Evolutionary conservation across 2,888 invertebrate genomes (phyloP).

Genomic region (Drosophila parthenogenetica): DNA sequence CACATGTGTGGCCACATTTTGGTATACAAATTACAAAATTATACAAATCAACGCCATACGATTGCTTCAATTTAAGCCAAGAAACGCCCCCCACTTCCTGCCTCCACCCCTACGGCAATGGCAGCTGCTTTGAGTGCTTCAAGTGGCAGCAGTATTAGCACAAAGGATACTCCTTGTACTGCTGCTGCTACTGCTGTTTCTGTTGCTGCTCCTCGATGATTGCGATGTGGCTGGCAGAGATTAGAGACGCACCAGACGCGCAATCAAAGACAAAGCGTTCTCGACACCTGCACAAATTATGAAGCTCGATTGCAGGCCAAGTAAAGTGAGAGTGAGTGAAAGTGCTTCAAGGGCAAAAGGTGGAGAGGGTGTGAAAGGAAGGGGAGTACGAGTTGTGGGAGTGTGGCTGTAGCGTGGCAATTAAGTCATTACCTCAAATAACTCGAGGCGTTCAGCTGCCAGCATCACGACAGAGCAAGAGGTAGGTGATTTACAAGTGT

Average conservation of each 20-base stretch:
- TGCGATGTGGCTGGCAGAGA: constrained; percentile 72
- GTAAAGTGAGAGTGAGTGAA: constrained; percentile 23
- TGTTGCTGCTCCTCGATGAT: constrained; percentile 27
- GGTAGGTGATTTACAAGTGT: constrained; percentile 77
- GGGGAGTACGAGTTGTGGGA: background rate
- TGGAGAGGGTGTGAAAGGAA: background rate
- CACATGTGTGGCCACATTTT: constrained; percentile 77
- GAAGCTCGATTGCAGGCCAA: constrained; percentile 56
- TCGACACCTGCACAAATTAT: constrained; percentile 80
- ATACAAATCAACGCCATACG: constrained; percentile 80
- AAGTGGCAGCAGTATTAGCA: constrained; percentile 52
- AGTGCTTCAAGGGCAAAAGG: background rate
- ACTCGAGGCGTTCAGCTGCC: constrained; percentile 52
- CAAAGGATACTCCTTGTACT: constrained; percentile 37
- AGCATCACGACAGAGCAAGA: background rate
- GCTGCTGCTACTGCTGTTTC: background rate
- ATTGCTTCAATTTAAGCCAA: constrained; percentile 76
- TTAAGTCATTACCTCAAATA: constrained; percentile 78
- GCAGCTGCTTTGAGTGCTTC: constrained; percentile 48
- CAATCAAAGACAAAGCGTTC: constrained; percentile 76
- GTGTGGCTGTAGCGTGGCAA: constrained; percentile 61
- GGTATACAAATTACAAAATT: constrained; percentile 81
- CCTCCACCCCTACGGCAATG: background rate
- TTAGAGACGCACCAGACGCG: constrained; percentile 69
- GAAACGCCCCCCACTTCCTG: constrained; percentile 17